Evolutionary conservation across 2,113 vertebrate genomes (phyloP).

Genomic region (Heterochromis multidens): DNA sequence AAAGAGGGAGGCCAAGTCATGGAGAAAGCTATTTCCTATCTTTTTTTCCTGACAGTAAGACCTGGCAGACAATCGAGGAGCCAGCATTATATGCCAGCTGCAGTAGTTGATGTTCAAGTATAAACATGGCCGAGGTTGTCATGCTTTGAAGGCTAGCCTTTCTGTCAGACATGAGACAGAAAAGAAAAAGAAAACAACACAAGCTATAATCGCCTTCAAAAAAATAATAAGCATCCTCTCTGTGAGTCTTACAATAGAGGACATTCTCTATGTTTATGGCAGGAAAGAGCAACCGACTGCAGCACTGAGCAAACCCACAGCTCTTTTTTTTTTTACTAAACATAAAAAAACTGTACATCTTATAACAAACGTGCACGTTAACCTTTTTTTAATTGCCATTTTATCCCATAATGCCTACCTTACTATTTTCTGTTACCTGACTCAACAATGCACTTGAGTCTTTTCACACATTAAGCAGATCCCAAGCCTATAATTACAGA

Average conservation of each 20-base stretch:
- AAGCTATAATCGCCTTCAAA: conserved; percentile 58
- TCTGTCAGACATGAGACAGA: conserved; percentile 22
- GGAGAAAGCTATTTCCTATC: conserved; percentile 16
- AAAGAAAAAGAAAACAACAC: conserved; percentile 32
- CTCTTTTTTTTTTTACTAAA: neutral
- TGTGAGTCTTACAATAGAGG: conserved; percentile 42
- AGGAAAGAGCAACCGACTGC: conserved; percentile 20
- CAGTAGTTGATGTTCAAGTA: conserved; percentile 22
- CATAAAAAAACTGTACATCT: neutral
- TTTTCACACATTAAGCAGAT: conserved; percentile 34
- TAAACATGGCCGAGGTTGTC: conserved; percentile 40
- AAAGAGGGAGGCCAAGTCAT: neutral
- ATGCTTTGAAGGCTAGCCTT: conserved; percentile 31
- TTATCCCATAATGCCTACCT: conserved; percentile 2
- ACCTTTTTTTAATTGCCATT: neutral
- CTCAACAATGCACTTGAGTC: conserved; percentile 24
- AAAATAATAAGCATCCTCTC: conserved; percentile 60
- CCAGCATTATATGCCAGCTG: conserved; percentile 23
- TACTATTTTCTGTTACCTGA: neutral
- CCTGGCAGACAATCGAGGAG: conserved; percentile 28
- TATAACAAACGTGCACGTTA: neutral
- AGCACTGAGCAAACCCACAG: conserved; percentile 7
- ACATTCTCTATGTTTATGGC: conserved; percentile 45
- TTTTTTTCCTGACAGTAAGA: conserved; percentile 14
- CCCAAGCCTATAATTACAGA: conserved; percentile 36